A percentile compares a stretch with the other conserved stretches of the same genome.
Evolutionary conservation across 2,113 vertebrate species (phyloP).

Genomic region (Sardina pilchardus): DNA sequence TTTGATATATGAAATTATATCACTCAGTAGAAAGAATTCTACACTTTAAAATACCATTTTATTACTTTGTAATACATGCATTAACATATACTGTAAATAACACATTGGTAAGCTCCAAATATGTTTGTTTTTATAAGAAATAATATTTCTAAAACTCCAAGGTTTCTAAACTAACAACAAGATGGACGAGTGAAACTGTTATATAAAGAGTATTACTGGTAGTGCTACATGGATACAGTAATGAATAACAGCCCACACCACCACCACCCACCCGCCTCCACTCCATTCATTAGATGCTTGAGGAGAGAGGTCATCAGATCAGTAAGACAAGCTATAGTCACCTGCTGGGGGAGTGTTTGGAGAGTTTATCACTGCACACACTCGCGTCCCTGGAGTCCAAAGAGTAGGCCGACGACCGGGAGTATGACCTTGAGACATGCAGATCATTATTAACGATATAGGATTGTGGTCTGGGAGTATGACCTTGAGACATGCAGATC

Average conservation of each 20-base stretch:
- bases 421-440: slow-evolving; percentile 79
- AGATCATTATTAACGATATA: slow-evolving; percentile 10
- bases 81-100: background rate
- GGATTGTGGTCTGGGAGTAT: slow-evolving; percentile 70
- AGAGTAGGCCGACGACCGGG: slow-evolving; percentile 82
- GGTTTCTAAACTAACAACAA: background rate
- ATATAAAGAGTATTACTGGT: background rate
- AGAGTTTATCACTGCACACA: slow-evolving; percentile 80
- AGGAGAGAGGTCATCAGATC: slow-evolving; percentile 66
- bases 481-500: slow-evolving; percentile 70
- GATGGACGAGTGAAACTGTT: background rate
- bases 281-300: background rate
- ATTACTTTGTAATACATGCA: background rate
- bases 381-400: slow-evolving; percentile 79
- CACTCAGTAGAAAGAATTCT: background rate
- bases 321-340: slow-evolving; percentile 56
- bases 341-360: slow-evolving; percentile 83
- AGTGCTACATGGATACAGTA: background rate
- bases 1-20: background rate
- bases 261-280: background rate
- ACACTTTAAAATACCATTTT: background rate
- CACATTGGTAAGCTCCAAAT: background rate
- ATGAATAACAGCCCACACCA: background rate
- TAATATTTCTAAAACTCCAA: no score
- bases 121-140: background rate